phyloP scores from a whole-genome alignment of 2,113 vertebrate genomes.

The Hemicordylus capensis region DNA sequence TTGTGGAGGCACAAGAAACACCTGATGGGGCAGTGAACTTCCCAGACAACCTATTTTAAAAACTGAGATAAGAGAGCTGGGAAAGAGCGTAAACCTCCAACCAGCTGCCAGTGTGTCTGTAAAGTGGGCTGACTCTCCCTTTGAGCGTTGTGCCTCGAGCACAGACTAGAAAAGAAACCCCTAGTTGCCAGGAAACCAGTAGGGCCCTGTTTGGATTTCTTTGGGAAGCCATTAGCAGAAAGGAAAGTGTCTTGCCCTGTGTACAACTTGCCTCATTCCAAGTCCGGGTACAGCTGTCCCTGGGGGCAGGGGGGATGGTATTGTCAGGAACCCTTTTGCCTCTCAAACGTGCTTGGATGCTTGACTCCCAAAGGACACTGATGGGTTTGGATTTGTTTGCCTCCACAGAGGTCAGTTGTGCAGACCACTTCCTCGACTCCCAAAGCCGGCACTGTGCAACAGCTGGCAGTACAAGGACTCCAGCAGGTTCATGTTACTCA shows the following conservation, averaged over 20 bases:
- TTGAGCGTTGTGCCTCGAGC: background rate
- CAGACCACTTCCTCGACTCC: conserved; percentile 81
- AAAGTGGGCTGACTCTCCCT: background rate
- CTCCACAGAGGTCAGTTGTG: conserved; percentile 86
- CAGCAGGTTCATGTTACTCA: conserved; percentile 86
- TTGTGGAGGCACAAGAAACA: background rate
- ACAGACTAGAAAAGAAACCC: background rate
- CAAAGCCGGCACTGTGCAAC: conserved; percentile 84
- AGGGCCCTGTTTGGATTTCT: background rate
- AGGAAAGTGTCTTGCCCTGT: background rate
- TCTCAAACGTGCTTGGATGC: background rate
- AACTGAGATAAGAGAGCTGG: background rate
- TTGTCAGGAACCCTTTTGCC: background rate
- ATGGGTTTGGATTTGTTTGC: conserved; percentile 17
- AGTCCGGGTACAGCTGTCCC: background rate
- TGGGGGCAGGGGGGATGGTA: too few relatives aligned
- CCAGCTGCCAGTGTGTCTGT: too few relatives aligned
- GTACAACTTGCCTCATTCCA: background rate
- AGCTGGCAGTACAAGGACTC: conserved; percentile 79
- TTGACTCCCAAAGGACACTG: background rate
- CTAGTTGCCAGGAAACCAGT: background rate
- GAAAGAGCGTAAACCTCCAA: background rate
- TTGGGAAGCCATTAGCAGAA: background rate
- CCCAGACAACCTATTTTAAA: background rate
- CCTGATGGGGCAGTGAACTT: background rate